Evolutionary conservation across 2,113 vertebrate species (phyloP).

Genomic region (Perca fluviatilis): DNA sequence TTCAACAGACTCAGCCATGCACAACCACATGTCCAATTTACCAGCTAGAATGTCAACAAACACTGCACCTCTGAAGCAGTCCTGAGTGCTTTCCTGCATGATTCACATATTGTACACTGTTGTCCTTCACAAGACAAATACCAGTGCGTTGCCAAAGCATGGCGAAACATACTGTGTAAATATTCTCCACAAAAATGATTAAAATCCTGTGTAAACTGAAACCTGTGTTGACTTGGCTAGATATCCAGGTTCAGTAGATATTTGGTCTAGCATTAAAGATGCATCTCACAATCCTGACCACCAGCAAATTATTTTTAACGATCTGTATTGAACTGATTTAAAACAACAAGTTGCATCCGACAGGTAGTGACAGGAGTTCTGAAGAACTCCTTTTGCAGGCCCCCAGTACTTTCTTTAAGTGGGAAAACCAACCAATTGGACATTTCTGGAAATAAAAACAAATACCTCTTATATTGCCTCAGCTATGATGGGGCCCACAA

Average conservation of each 20-base stretch:
- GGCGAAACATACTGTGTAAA: slow-evolving; percentile 41
- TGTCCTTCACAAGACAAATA: slow-evolving; percentile 60
- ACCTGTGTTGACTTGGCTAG: slow-evolving; percentile 39
- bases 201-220: slow-evolving; percentile 60
- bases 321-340: not conserved
- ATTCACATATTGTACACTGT: slow-evolving; percentile 52
- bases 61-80: slow-evolving; percentile 50
- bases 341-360: not conserved
- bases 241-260: slow-evolving; percentile 9
- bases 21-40: slow-evolving; percentile 76
- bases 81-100: slow-evolving; percentile 48
- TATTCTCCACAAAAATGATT: slow-evolving; percentile 61
- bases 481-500: not conserved
- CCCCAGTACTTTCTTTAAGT: not conserved
- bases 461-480: not conserved
- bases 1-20: slow-evolving; percentile 68
- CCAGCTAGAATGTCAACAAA: slow-evolving; percentile 73
- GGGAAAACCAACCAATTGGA: not conserved
- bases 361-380: not conserved
- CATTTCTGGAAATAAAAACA: not conserved
- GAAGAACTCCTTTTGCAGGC: not conserved
- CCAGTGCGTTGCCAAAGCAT: slow-evolving; percentile 38
- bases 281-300: not conserved
- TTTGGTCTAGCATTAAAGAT: not conserved
- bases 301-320: not conserved